Evolutionary conservation across 2,113 vertebrate genomes (phyloP).

Genomic region (Ageneiosus marmoratus): DNA sequence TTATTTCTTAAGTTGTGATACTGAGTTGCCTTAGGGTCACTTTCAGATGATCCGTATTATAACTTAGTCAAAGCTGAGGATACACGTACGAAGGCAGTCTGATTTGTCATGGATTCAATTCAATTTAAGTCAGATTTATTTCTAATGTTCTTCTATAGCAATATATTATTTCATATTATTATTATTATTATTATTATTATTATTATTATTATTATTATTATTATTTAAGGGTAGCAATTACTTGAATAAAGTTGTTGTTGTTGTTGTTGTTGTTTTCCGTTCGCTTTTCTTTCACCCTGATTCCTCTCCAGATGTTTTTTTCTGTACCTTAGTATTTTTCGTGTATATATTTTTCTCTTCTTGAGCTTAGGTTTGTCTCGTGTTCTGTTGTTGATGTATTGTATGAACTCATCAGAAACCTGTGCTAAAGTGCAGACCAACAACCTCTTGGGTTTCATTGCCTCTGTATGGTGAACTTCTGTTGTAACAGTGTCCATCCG

Average conservation of each 20-base stretch:
- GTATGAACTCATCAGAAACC: constrained; percentile 43
- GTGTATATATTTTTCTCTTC: constrained; percentile 5
- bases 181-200: background rate
- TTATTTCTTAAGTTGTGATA: constrained; percentile 44
- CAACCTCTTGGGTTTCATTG: constrained; percentile 34
- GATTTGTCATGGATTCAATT: background rate
- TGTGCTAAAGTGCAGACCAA: constrained; percentile 48
- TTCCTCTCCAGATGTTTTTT: constrained; percentile 34
- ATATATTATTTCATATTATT: constrained; percentile 34
- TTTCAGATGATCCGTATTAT: constrained; percentile 44
- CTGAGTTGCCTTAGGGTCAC: constrained; percentile 67
- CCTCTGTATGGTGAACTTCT: constrained; percentile 31
- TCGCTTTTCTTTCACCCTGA: background rate
- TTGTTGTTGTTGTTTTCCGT: background rate
- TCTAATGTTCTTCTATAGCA: constrained; percentile 37
- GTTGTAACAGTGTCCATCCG: constrained; percentile 37
- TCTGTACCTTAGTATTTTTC: constrained; percentile 8
- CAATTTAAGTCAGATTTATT: constrained; percentile 12
- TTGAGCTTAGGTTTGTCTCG: constrained; percentile 33
- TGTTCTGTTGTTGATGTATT: constrained; percentile 35
- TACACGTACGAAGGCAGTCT: constrained; percentile 35
- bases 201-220: background rate
- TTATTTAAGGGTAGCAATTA: constrained; percentile 39
- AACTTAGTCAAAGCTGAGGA: constrained; percentile 47
- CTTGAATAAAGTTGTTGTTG: background rate